Evolutionary conservation across 2,797 vertebrate genomes (phyloP), one percentile per base, ranked within the genome.

Genomic region (Octomys mimax): DNA sequence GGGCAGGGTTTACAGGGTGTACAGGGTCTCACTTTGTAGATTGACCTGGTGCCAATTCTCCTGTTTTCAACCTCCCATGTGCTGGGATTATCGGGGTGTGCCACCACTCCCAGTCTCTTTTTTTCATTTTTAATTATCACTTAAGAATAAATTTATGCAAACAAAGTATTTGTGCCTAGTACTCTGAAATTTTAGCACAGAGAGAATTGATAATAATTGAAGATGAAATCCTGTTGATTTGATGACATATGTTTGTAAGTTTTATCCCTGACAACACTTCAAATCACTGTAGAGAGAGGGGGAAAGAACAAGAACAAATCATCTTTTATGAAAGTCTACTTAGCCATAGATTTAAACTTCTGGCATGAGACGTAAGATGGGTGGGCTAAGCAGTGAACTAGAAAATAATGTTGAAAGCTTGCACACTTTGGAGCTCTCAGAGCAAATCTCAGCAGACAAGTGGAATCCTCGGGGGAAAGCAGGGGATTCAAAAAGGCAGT

Each of bases 141-240:
- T 87, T 89, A 87, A 52, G 11, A 95, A 86, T 46, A 11, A 91
- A 81, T 82, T 59, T 21, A 82, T 26, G 12, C 2, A 93, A 91
- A 62, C 36, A 82, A 94, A 95, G 82, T 13, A 78, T 79, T 68
- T 87, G 42, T 62, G 12, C 3, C 54, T 73, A 78, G 66, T 57
- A 31, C 85, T 52, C 59, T 68, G 81, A 21, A 91, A 85, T 61
- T 88, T 80, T n/a, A 64, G 39, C 21, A 61, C 61, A 71, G 78
- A 4, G 22, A 57, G 54, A 57, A 57, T 13, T 7, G 90, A 19
- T 87, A 83, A 70, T 80, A 70, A 83, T 46, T 90, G 19, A 42
- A 22, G 11, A 5, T 1, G 36, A 87, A 26, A 77, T 70, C 61
- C 57, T 64, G 87, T 59, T 87, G 9, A 90, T 75, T 83, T 94